Base-by-base conservation (phyloP, 2,113 vertebrate genomes). In the Microtus oregoni region DNA sequence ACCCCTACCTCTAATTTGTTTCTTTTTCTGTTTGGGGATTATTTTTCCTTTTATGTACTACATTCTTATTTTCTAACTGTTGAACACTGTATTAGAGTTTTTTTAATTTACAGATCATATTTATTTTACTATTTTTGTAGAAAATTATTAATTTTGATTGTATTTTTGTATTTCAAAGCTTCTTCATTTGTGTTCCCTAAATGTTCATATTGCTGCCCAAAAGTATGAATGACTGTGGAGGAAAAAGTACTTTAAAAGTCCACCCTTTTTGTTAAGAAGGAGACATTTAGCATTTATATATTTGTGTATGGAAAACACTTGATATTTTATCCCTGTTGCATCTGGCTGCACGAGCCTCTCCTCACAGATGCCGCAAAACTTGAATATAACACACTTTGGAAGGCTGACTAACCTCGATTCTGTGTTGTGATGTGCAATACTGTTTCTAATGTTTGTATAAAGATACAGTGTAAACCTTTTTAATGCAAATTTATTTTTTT, bases 401-500 rank as follows among this genome's bases (percentile, higher is more conserved):
- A 99, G 99, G 99, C 99, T 99, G 99, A 99, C 99, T 99, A 99
- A 99, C 99, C 99, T 99, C 99, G 99, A 99, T 99, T 99, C 99
- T 99, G 99, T 99, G 99, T 99, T 99, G 99, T 99, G 99, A 99
- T 98, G 99, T 99, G 99, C 99, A 99, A 99, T 99, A 99, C 99
- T 99, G 99, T 99, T 99, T 99, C 99, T 99, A 99, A 99, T 99
- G 99, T 99, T 99, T 99, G 99, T 99, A 99, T 99, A 99, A 99
- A 99, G 99, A 99, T 99, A 99, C 99, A 99, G 99, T 99, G 99
- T 99, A 99, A 99, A 99, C 99, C 99, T 99, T 99, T 99, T 99
- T 99, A 99, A 99, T 99, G 99, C 99, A 99, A 99, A 99, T 99
- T 99, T 99, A 99, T 99, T 99, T 99, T 99, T 99, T 99, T 99